Evolutionary conservation across 2,888 invertebrate genomes (phyloP), one percentile per base, ranked within the genome.

Genomic region (Aquatica leii): DNA sequence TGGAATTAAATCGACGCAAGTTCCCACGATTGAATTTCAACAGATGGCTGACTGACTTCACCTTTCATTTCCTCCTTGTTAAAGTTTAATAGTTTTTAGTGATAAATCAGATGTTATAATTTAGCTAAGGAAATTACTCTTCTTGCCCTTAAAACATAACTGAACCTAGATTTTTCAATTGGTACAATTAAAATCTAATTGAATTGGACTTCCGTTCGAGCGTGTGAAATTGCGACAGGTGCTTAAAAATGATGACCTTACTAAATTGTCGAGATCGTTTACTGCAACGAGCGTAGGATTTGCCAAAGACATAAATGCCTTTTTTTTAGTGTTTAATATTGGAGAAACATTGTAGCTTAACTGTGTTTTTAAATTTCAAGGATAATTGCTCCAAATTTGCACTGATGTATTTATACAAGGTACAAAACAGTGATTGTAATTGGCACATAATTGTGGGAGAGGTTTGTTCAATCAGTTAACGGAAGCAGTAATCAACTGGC

Each of bases 171-270:
- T n/a, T 24, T 34, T 51, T 35, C 34, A 20, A 46, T 18, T 20
- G 41, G 46, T 37, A 37, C 12, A 12, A 18, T 46, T 46, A 46
- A 18, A 18, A 20, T 11, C 46, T 46, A 46, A 46, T 46, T 76
- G 80, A 81, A 80, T 80, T 80, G 79, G 78, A 80, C 81, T 81
- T 81, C 81, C 81, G 80, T 78, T 74, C 77, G 72, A 74, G 75
- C 81, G 81, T 80, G 81, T 80, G 80, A 81, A 81, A 73, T 70
- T 65, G 65, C 66, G 75, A 78, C 80, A 80, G 81, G 80, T 80
- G 80, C 79, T 46, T 6, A 9, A 24, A 75, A 62, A 49, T 17
- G 20, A 49, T 21, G 18, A 8, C 40, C 56, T 40, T 9, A 40
- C 43, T 48, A 41, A 41, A 48, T 60, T 40, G 37, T 53, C 40